Conservation (phyloP, 2,797 vertebrate genomes). For the Capromys pilorides region DNA sequence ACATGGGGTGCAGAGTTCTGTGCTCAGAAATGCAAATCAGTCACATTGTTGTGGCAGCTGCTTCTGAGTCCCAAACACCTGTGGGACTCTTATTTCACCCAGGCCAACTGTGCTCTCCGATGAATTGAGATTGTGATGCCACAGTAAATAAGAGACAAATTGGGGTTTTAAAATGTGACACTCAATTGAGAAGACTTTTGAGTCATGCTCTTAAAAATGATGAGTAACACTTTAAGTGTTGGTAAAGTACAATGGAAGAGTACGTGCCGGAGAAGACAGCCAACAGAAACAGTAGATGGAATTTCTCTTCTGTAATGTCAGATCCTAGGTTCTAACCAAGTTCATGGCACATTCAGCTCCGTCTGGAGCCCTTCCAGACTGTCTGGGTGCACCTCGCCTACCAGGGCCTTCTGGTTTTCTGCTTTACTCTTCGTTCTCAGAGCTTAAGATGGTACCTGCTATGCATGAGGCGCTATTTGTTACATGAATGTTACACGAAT, state of each 20-base stretch:
- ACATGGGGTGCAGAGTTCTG: background rate
- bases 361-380: background rate
- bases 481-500: background rate
- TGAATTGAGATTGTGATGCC: background rate
- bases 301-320: background rate
- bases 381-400: background rate
- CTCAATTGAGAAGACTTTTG: background rate
- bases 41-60: background rate
- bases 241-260: background rate
- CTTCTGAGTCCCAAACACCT: background rate
- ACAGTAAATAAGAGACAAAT: background rate
- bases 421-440: background rate
- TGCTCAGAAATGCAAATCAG: background rate
- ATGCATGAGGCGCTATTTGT: background rate
- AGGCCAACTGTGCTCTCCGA: background rate
- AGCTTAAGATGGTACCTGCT: background rate
- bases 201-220: background rate
- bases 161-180: background rate
- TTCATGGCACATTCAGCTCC: background rate
- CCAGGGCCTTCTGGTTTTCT: background rate
- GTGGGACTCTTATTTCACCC: background rate
- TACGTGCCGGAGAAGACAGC: background rate
- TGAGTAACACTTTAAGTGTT: background rate
- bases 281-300: background rate
- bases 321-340: background rate